Conservation (phyloP, 2,113 vertebrate species). For the Trogon surrucura region DNA sequence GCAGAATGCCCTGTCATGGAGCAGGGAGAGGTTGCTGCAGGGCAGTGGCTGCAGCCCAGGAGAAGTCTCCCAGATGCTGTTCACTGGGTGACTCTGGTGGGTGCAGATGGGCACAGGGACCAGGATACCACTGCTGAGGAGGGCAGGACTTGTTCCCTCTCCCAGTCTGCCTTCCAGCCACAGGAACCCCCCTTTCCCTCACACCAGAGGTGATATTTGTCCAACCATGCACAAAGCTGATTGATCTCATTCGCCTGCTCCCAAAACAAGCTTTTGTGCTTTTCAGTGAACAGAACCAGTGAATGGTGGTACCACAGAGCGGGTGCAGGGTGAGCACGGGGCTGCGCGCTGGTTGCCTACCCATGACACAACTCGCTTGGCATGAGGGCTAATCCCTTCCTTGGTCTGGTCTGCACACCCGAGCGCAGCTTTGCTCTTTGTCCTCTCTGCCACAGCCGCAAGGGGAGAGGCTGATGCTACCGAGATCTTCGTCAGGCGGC, state of each 20-base stretch:
- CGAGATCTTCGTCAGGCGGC: not conserved
- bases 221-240: not conserved
- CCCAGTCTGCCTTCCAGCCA: not conserved
- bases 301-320: fast-evolving
- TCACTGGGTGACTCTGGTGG: fast-evolving
- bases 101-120: not conserved
- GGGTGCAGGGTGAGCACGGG: not conserved
- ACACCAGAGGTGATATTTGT: not conserved
- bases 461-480: not conserved
- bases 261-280: not conserved
- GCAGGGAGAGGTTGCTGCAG: not conserved
- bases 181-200: not conserved
- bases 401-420: not conserved
- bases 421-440: not conserved
- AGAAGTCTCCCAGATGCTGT: fast-evolving
- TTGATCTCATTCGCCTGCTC: not conserved
- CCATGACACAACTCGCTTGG: not conserved
- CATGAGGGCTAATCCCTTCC: not conserved
- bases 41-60: not conserved
- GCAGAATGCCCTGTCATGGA: not conserved
- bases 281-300: not conserved
- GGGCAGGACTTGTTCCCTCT: not conserved
- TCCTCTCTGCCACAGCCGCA: fast-evolving
- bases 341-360: not conserved
- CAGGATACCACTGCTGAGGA: not conserved